Conservation (phyloP, 2,888 invertebrate species). For the Apamea anceps region DNA sequence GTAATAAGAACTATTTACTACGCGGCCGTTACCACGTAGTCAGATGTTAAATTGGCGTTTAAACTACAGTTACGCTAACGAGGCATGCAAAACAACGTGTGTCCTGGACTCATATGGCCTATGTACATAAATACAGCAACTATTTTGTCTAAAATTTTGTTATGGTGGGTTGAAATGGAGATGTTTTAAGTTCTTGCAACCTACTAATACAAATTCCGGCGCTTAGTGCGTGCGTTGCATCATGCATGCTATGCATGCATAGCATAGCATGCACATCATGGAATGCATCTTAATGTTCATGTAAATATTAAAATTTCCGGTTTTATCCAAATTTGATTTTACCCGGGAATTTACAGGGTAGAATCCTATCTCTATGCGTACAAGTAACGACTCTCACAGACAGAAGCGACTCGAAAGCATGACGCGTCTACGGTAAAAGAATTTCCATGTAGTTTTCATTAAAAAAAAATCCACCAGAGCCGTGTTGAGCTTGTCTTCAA, state of each 20-base stretch:
- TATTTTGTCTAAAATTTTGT: background rate
- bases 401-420: background rate
- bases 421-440: background rate
- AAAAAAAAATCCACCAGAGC: background rate
- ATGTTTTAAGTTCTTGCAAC: background rate
- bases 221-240: background rate
- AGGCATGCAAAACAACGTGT: conserved; percentile 17
- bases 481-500: background rate
- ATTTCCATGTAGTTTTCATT: background rate
- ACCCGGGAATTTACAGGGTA: too few species aligned
- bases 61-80: conserved; percentile 43
- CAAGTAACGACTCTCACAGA: background rate
- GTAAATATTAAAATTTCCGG: too few species aligned
- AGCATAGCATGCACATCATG: too few species aligned
- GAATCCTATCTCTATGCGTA: too few species aligned
- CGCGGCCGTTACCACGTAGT: conserved; percentile 1
- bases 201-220: background rate
- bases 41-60: conserved; percentile 23
- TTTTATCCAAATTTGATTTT: too few species aligned
- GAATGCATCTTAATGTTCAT: too few species aligned
- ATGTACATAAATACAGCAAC: background rate
- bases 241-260: too few species aligned
- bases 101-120: conserved; percentile 2
- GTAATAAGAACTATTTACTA: background rate
- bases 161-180: background rate